Evolutionary conservation across 2,113 vertebrate genomes (phyloP).

Genomic region (Leptobrachium ailaonicum): DNA sequence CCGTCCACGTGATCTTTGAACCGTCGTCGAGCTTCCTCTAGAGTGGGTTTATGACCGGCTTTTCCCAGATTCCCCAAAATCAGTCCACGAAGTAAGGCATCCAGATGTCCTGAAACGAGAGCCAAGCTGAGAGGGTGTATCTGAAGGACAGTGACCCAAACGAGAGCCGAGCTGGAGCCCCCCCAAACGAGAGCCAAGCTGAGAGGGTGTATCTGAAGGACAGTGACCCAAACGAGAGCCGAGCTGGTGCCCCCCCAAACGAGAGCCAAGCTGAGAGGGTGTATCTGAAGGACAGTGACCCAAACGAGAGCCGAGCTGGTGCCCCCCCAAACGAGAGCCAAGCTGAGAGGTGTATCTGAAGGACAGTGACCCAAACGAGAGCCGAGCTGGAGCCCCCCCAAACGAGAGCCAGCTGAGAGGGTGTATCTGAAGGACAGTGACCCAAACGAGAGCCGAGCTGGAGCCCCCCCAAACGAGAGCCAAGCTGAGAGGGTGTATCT

Average conservation of each 20-base stretch:
- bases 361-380: too few species aligned
- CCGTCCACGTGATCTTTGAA: constrained; percentile 96
- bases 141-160: too few species aligned
- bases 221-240: too few species aligned
- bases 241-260: too few species aligned
- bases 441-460: too few species aligned
- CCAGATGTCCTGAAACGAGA: constrained; percentile 80
- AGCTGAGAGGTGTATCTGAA: background rate
- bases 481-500: background rate
- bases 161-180: too few species aligned
- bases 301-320: too few species aligned
- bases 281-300: too few species aligned
- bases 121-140: background rate
- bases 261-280: background rate
- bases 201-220: background rate
- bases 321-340: background rate
- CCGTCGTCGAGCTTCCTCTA: constrained; percentile 91
- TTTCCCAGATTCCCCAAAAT: constrained; percentile 94
- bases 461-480: background rate
- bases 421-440: too few species aligned
- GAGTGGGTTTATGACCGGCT: constrained; percentile 89
- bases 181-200: background rate
- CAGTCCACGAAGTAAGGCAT: constrained; percentile 87
- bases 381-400: too few species aligned
- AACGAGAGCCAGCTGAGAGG: background rate